phyloP scores from a whole-genome alignment of 2,888 invertebrate species.

The Parapristionchus giblindavisi region DNA sequence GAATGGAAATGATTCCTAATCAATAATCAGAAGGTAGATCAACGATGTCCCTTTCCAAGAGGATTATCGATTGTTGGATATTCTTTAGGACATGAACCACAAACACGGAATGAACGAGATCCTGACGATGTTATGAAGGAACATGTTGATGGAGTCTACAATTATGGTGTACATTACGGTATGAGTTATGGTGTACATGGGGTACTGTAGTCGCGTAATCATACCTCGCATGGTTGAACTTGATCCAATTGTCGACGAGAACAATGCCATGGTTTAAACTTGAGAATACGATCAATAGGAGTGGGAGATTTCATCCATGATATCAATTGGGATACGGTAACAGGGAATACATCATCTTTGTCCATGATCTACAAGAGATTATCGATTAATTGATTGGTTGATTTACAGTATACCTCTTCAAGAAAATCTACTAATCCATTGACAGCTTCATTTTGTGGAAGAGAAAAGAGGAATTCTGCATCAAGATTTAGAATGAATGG shows the following conservation, averaged over 20 bases:
- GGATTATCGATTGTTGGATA: constrained; percentile 66
- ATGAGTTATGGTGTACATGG: not conserved
- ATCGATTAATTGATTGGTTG: not conserved
- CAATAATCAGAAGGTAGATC: not conserved
- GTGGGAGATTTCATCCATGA: constrained; percentile 67
- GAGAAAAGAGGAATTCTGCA: constrained; percentile 59
- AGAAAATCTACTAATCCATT: constrained; percentile 62
- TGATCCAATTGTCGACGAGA: constrained; percentile 45
- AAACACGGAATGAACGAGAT: constrained; percentile 62
- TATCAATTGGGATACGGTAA: constrained; percentile 63
- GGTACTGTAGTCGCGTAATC: not conserved
- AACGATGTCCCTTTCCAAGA: constrained; percentile 45
- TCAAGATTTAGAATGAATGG: constrained; percentile 64
- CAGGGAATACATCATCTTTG: constrained; percentile 62
- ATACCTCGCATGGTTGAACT: constrained; percentile 65
- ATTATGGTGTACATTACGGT: not conserved
- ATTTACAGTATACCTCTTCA: constrained; percentile 47
- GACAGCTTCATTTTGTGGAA: constrained; percentile 62
- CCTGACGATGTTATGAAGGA: constrained; percentile 49
- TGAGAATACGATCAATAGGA: constrained; percentile 45
- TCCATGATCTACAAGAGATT: constrained; percentile 52
- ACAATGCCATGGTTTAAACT: constrained; percentile 66
- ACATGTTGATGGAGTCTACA: constrained; percentile 63
- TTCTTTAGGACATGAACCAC: constrained; percentile 62
- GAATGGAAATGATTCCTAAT: not conserved